Evolutionary conservation across 1,140 invertebrate genomes (phyloP).

Genomic region (Drosophila santomea): DNA sequence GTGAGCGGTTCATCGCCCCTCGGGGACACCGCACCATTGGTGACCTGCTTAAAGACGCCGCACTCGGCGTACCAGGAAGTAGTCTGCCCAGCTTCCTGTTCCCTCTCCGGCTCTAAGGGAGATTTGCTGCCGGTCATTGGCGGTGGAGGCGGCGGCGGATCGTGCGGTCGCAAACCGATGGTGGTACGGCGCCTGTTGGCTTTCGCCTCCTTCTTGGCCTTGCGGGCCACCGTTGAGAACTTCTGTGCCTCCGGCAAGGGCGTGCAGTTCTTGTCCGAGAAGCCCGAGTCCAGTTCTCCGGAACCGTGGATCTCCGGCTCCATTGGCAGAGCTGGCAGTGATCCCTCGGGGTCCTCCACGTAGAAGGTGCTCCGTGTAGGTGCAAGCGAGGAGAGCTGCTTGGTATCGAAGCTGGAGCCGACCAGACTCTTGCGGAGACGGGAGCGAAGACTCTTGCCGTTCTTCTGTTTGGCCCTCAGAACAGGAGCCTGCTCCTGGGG

Average conservation of each 20-base stretch:
- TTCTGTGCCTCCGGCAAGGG: slow-evolving; percentile 60
- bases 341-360: slow-evolving; percentile 85
- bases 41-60: slow-evolving; percentile 85
- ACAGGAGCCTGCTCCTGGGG: slow-evolving; percentile 43
- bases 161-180: slow-evolving; percentile 72
- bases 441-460: slow-evolving; percentile 85
- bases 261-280: slow-evolving; percentile 81
- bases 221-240: slow-evolving; percentile 67
- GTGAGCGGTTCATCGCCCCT: slow-evolving; percentile 42
- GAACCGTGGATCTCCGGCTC: slow-evolving; percentile 61
- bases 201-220: slow-evolving; percentile 70
- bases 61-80: slow-evolving; percentile 86
- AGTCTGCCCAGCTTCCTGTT: slow-evolving; percentile 20
- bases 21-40: slow-evolving; percentile 3
- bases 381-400: slow-evolving; percentile 61
- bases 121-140: slow-evolving; percentile 29
- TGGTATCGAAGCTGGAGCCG: slow-evolving; percentile 84
- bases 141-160: slow-evolving; percentile 84
- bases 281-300: slow-evolving; percentile 87
- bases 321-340: slow-evolving; percentile 2
- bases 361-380: slow-evolving; percentile 88
- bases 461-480: slow-evolving; percentile 84
- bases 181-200: slow-evolving; percentile 67
- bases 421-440: slow-evolving; percentile 85
- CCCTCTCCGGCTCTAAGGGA: slow-evolving; percentile 10